Conservation (phyloP, 1,140 invertebrate species). For the Scaptomyza pallida region DNA sequence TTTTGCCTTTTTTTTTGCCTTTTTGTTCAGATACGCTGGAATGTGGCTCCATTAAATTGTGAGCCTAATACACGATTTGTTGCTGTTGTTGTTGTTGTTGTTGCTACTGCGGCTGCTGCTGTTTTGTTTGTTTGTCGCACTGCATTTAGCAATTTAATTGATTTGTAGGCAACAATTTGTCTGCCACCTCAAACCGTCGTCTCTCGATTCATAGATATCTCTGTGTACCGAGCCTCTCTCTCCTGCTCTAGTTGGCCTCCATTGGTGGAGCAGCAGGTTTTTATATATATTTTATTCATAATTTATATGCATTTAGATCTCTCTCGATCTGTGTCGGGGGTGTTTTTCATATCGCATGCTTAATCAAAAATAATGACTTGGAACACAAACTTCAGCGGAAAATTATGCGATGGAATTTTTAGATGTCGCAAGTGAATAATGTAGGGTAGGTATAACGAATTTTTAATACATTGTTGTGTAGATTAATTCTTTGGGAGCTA, state of each 20-base stretch:
- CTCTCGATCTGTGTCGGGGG: constrained; percentile 29
- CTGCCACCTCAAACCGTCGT: constrained; percentile 44
- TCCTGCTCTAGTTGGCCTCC: constrained; percentile 54
- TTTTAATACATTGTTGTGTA: not conserved
- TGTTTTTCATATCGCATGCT: constrained; percentile 39
- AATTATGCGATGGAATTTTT: constrained; percentile 17
- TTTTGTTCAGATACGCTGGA: constrained; percentile 52
- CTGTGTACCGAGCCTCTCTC: not conserved
- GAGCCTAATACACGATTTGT: constrained; percentile 67
- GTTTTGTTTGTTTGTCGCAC: constrained; percentile 78
- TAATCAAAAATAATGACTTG: constrained; percentile 21
- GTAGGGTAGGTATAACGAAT: not conserved
- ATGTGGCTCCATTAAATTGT: constrained; percentile 78
- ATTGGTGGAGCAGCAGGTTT: constrained; percentile 28
- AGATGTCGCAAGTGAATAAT: constrained; percentile 40
- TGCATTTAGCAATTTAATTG: constrained; percentile 81
- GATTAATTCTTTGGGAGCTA: too few relatives aligned
- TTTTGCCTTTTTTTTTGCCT: not conserved
- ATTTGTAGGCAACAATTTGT: constrained; percentile 82
- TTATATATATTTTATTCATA: constrained; percentile 19
- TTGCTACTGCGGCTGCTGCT: constrained; percentile 38
- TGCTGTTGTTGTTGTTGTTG: constrained; percentile 11
- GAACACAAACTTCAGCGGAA: constrained; percentile 9
- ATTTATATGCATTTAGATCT: constrained; percentile 21
- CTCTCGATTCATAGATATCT: not conserved